phyloP scores from a whole-genome alignment of 2,888 invertebrate species.

The Holacanthella duospinosa region DNA sequence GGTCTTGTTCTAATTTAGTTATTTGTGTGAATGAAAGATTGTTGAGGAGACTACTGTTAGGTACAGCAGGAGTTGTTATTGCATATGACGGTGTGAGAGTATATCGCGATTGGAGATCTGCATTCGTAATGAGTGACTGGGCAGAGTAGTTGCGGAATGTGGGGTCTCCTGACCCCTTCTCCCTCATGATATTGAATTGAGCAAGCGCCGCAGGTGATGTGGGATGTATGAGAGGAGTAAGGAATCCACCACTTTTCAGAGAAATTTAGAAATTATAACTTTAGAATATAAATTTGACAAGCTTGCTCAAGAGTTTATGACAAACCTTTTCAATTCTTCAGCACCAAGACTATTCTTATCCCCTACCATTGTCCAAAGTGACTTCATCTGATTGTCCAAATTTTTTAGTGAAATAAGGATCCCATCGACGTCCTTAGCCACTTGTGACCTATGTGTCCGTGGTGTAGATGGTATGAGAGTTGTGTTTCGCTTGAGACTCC shows the following conservation, averaged over 20 bases:
- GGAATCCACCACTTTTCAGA: not conserved
- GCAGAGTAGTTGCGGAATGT: slow-evolving; percentile 9
- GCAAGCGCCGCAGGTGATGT: not conserved
- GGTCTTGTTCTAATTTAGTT: slow-evolving; percentile 12
- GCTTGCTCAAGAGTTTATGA: not conserved
- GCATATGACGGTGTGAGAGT: slow-evolving; percentile 7
- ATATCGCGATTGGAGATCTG: slow-evolving; percentile 18
- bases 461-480: slow-evolving; percentile 20
- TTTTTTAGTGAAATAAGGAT: slow-evolving; percentile 29
- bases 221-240: not conserved
- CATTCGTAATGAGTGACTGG: slow-evolving; percentile 12
- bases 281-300: no score
- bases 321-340: not conserved
- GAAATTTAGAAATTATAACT: no score
- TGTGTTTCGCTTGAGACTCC: slow-evolving; percentile 22
- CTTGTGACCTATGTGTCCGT: slow-evolving; percentile 27
- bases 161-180: not conserved
- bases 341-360: not conserved
- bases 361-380: slow-evolving; percentile 24
- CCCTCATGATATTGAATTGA: not conserved
- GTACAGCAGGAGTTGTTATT: slow-evolving; percentile 10
- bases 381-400: slow-evolving; percentile 33
- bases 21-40: not conserved
- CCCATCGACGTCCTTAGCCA: slow-evolving; percentile 30
- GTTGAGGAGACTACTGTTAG: slow-evolving; percentile 1